Percentiles rank a stretch among this genome's conserved stretches.
phyloP scores from a whole-genome alignment of 2,888 invertebrate species.

The Thysanoteuthis rhombus region DNA sequence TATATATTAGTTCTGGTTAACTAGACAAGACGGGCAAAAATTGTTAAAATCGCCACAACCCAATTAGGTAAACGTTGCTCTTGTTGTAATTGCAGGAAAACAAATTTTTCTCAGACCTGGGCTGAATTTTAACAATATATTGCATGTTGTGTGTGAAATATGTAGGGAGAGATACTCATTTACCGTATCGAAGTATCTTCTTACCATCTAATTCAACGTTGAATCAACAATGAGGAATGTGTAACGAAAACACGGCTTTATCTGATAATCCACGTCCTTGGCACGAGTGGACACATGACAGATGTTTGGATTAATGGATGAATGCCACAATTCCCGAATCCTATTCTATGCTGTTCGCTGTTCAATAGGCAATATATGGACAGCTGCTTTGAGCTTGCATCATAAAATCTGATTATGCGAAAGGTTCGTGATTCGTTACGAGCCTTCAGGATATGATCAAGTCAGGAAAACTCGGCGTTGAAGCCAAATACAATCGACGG shows the following conservation, averaged over 20 bases:
- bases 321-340: background rate
- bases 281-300: background rate
- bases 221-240: background rate
- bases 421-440: background rate
- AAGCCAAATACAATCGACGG: background rate
- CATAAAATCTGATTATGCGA: background rate
- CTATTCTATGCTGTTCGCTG: background rate
- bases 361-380: background rate
- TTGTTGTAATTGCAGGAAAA: too few relatives aligned
- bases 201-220: background rate
- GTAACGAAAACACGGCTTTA: background rate
- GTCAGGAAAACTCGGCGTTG: background rate
- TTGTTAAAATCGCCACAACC: too few relatives aligned
- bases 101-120: too few relatives aligned
- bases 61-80: too few relatives aligned
- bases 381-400: background rate
- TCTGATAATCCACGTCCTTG: background rate
- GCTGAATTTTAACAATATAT: too few relatives aligned
- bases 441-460: background rate
- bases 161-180: too few relatives aligned
- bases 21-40: too few relatives aligned
- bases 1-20: too few relatives aligned
- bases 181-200: too few relatives aligned
- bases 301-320: background rate
- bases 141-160: too few relatives aligned